Evolutionary conservation across 64 coral and sea anemone genomes (phyloP), one percentile per base, ranked within the genome.

Genomic region (Anthopleura sola): DNA sequence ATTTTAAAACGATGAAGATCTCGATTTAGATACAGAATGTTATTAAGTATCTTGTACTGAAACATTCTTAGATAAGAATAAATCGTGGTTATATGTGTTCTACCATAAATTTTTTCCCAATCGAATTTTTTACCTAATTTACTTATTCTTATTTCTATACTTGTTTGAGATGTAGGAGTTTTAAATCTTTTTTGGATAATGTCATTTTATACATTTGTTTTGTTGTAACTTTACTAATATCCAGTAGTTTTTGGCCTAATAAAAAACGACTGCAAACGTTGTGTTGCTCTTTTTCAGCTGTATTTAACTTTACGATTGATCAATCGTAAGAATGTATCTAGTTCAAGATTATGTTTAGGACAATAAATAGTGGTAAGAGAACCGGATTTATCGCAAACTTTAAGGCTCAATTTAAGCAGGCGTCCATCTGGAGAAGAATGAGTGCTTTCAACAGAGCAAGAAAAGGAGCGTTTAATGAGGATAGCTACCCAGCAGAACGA

Each of bases 91-190:
- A 23, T 75, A 36, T 75, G 28, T 31, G 28, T 75, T 29, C 68
- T 75, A 29, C n/a, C 28, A 75, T 24, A 75, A 0, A 75, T 75
- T 75, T 75, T 75, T 31, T 75, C 24, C 68, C 68, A 76, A 16
- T 37, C 12, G 17, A 76, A 20, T 34, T 37, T 8, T 37, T 76
- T 32, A 8, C 9, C 19, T 37, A 34, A 5, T 3, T 37, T 76
- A 37, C 5, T 17, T 12, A 36, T 76, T 39, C 74, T 76, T 76
- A 38, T 76, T 76, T 76, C 74, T 76, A 32, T 76, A 6, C 18
- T 76, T 76, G 0, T 76, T 76, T 76, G 74, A 76, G 74, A 76
- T 39, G 74, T 76, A 17, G 74, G 29, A 12, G 74, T 36, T 76
- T 76, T 76, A 5, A 76, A 76, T 76, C 37, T 76, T 36, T 1